These are phyloP conservation scores for Todiramphus saurophagus DNA, from an alignment of 2,113 vertebrate genomes.

Conservation along the genomic window DNA sequence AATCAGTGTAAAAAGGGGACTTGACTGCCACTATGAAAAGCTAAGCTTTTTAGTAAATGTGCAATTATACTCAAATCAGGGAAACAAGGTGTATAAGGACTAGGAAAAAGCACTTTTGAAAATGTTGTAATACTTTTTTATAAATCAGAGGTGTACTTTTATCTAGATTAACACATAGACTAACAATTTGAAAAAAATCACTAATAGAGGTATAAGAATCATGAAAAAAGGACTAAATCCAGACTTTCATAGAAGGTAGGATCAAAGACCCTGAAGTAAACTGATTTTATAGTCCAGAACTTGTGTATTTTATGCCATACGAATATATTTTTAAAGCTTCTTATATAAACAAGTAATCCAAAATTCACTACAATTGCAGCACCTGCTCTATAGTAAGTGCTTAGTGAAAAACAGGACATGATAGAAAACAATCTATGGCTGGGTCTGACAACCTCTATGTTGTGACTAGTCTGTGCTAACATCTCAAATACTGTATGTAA, in stretches of 20 bases:
- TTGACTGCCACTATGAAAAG: background rate
- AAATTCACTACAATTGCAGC: background rate
- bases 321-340: background rate
- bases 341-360: background rate
- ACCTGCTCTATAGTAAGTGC: background rate
- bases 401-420: background rate
- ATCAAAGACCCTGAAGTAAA: background rate
- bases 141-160: background rate
- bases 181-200: background rate
- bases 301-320: background rate
- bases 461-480: background rate
- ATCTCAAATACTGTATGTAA: background rate
- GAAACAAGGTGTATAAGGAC: background rate
- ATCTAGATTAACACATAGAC: background rate
- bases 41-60: background rate
- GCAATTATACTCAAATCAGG: background rate
- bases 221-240: background rate
- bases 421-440: background rate
- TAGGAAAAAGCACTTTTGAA: background rate
- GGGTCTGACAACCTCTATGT: background rate
- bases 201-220: background rate
- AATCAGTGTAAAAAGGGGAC: background rate
- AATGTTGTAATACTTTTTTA: background rate
- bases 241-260: background rate
- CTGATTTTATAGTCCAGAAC: background rate